Base-by-base conservation (phyloP, 2,888 invertebrate species). In the Drosophila gaucha region DNA sequence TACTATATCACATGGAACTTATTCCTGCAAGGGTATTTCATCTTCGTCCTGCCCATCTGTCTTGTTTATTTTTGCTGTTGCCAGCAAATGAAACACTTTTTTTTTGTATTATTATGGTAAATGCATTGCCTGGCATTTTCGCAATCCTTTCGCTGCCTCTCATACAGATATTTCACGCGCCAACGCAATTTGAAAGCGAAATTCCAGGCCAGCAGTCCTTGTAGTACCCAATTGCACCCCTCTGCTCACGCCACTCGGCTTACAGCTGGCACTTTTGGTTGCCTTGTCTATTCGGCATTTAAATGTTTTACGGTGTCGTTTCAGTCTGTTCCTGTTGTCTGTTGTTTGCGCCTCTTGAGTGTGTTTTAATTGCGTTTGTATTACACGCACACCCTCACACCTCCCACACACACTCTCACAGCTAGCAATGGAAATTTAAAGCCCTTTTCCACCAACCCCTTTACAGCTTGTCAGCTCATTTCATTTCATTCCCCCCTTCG, bases 321-420 rank as follows among this genome's bases (percentile, higher is more conserved):
- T 72, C 82, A 59, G 49, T 65, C 55, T 55, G 50, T 41, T 54
- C 41, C 57, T 41, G 57, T 70, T 80, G 77, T 86, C 86, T 80
- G 85, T 80, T 86, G 84, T 78, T 84, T 80, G 71, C 75, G 77
- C 78, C 80, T 84, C 75, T 76, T 79, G 79, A 85, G 88, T 80
- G 85, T 80, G 86, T 86, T 86, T 86, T 86, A 86, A 86, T 86
- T 86, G 85, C 85, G 85, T 86, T 86, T 86, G 85, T 83, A 88
- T 86, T 86, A 88, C 83, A 82, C 80, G 70, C 76, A 66, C 64
- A 83, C 72, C 54, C 71, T 50, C 63, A 39, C 56, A 39, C 52
- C 24, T 36, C 20, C 16, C 57, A 56, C 62, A 35, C 67, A 18
- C 41, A 54, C 24, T 22, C 38, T 8, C 24, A 36, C 59, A 56